phyloP scores from a whole-genome alignment of 2,113 vertebrate genomes.

The Elanoides forficatus region DNA sequence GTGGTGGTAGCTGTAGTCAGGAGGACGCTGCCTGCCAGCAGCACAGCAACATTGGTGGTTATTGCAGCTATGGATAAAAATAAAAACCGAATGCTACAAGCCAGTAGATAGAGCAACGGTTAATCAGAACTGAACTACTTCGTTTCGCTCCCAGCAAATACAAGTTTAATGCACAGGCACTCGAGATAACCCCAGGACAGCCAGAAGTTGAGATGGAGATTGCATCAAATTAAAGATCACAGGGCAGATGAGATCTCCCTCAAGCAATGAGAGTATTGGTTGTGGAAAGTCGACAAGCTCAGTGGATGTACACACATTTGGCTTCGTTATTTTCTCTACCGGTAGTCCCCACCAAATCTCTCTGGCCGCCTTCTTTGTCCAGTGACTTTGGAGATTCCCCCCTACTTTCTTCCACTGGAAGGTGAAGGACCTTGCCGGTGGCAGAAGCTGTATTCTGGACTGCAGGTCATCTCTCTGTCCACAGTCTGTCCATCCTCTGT shows the following conservation, averaged over 20 bases:
- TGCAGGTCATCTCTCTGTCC: background rate
- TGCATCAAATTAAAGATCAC: background rate
- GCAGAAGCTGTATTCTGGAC: background rate
- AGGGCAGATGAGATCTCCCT: background rate
- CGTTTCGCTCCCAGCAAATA: background rate
- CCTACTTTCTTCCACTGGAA: background rate
- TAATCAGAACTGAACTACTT: background rate
- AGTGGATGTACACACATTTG: background rate
- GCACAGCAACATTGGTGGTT: background rate
- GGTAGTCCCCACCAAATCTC: background rate
- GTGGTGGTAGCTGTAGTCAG: background rate
- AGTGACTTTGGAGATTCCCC: background rate
- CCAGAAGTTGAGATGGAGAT: background rate
- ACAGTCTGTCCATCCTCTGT: background rate
- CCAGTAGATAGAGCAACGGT: background rate
- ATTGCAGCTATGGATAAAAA: background rate
- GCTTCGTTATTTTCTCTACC: background rate
- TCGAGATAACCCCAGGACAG: background rate
- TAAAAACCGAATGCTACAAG: background rate
- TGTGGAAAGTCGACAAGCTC: background rate
- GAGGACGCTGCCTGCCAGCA: constrained; percentile 14
- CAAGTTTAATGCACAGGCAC: background rate
- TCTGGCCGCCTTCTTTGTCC: background rate
- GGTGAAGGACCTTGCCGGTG: background rate
- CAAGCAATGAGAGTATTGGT: background rate